Percentiles rank a stretch among this genome's conserved stretches.
phyloP scores from a whole-genome alignment of 2,888 invertebrate species.

The Megastigmus dorsalis region DNA sequence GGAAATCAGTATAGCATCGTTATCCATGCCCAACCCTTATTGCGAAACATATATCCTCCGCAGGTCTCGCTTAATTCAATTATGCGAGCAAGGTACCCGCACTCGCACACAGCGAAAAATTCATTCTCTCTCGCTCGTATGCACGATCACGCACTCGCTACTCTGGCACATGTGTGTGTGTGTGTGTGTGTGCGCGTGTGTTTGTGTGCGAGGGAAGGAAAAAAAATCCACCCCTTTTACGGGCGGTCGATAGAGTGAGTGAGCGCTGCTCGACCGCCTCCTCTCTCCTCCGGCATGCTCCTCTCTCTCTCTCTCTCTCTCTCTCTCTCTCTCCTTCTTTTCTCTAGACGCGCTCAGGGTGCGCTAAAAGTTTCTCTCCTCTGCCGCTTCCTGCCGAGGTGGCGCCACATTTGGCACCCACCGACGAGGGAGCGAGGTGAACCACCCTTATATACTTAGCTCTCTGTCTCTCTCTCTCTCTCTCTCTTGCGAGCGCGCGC shows the following conservation, averaged over 20 bases:
- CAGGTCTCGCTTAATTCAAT: not conserved
- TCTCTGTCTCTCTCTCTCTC: not conserved
- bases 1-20: no score
- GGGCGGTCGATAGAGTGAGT: conserved; percentile 71
- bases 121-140: not conserved
- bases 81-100: not conserved
- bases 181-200: no score
- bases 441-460: conserved; percentile 4
- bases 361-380: conserved; percentile 39
- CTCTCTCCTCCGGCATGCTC: not conserved
- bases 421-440: conserved; percentile 19
- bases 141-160: conserved; percentile 5
- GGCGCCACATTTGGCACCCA: conserved; percentile 66
- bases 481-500: not conserved
- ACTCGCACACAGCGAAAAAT: no score
- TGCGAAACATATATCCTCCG: no score
- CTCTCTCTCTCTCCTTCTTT: not conserved
- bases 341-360: not conserved
- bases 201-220: no score
- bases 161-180: no score
- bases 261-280: conserved; percentile 59
- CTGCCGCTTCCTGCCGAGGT: conserved; percentile 66
- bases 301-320: not conserved
- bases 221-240: conserved; percentile 72
- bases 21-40: no score